Percentiles rank a stretch among this genome's conserved stretches.
phyloP scores from a whole-genome alignment of 2,113 vertebrate species.

The Saccopteryx leptura region DNA sequence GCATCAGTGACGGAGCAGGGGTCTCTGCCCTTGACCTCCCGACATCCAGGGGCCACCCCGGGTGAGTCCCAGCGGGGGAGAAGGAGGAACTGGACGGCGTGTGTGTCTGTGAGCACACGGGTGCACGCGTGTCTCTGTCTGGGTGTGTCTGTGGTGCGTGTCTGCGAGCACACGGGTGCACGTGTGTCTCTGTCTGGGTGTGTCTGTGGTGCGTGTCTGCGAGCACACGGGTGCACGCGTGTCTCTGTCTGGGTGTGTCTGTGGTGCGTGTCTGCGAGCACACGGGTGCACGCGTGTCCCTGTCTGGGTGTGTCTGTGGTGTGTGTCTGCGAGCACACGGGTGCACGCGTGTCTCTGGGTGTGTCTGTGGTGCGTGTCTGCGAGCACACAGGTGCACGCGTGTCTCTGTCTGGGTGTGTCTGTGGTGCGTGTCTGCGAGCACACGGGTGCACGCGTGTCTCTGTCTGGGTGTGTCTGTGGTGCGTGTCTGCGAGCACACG shows the following conservation, averaged over 20 bases:
- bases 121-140: not conserved
- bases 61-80: fast-evolving
- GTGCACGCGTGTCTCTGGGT: not conserved
- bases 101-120: not conserved
- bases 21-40: not conserved
- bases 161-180: too few relatives aligned
- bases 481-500: too few relatives aligned
- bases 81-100: fast-evolving
- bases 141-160: not conserved
- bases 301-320: not conserved
- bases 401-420: not conserved
- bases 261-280: too few relatives aligned
- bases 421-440: not conserved
- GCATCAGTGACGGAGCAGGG: fast-evolving
- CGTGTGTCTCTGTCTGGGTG: not conserved
- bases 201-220: not conserved
- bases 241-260: too few relatives aligned
- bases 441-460: too few relatives aligned
- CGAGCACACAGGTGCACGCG: not conserved
- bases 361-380: not conserved
- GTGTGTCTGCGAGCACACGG: too few relatives aligned
- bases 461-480: too few relatives aligned
- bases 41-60: fast-evolving
- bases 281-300: too few relatives aligned
- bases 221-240: too few relatives aligned